Evolutionary conservation across 2,888 invertebrate species (phyloP).

Genomic region (Taenaris catops): DNA sequence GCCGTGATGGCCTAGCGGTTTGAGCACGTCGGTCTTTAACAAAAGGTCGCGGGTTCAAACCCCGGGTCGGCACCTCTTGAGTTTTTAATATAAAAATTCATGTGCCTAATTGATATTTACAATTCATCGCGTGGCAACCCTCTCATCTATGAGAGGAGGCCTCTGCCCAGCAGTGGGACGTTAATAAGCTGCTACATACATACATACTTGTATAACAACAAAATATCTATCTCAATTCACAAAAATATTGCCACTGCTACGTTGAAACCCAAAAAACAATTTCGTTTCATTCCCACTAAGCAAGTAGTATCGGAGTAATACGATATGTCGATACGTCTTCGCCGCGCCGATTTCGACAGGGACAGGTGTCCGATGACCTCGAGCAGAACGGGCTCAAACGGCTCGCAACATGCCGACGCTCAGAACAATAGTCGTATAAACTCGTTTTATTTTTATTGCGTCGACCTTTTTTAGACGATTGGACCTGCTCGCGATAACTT

Average conservation of each 20-base stretch:
- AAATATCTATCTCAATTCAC: conserved; percentile 1
- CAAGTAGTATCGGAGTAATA: conserved; percentile 12
- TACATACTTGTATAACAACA: no score
- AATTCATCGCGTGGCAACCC: no score
- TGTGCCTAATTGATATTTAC: no score
- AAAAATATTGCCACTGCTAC: neutral
- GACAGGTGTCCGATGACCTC: conserved; percentile 49
- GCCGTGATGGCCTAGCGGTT: no score
- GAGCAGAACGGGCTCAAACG: conserved; percentile 35
- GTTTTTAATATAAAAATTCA: no score
- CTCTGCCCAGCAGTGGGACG: no score
- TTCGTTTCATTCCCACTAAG: conserved; percentile 15
- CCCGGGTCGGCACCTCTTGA: no score
- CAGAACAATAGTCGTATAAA: conserved; percentile 20
- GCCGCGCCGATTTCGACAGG: conserved; percentile 26
- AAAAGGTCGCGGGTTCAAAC: no score
- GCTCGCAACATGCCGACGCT: conserved; percentile 17
- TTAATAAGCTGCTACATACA: no score
- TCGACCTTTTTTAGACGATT: conserved; percentile 30
- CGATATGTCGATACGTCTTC: conserved; percentile 16
- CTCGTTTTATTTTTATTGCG: conserved; percentile 38
- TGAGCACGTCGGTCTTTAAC: no score
- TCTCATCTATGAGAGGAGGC: no score
- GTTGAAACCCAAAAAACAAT: conserved; percentile 8
- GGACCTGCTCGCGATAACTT: conserved; percentile 14